Percentiles rank a stretch among this genome's conserved stretches.
Evolutionary conservation across 2,797 vertebrate genomes (phyloP).

Genomic region (Molossus alvarezi): DNA sequence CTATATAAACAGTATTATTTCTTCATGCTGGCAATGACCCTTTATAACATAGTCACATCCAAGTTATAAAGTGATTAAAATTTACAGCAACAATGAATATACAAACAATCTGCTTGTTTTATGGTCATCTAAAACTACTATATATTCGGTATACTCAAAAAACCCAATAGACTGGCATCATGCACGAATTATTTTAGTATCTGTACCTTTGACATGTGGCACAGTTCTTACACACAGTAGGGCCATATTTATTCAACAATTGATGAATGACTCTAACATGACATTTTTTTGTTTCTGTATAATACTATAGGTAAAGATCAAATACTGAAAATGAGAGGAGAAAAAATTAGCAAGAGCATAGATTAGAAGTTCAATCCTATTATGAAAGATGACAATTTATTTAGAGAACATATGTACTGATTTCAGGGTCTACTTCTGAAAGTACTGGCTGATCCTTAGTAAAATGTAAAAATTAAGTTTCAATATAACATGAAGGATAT

Average conservation of each 20-base stretch:
- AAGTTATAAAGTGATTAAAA: slow-evolving; percentile 53
- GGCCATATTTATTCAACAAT: not conserved
- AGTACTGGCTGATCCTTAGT: not conserved
- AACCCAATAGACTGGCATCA: not conserved
- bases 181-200: not conserved
- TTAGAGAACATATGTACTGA: not conserved
- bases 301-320: not conserved
- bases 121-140: not conserved
- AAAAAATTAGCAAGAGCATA: not conserved
- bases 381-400: not conserved
- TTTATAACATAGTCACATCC: not conserved
- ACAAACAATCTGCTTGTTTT: not conserved
- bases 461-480: slow-evolving; percentile 56
- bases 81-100: slow-evolving; percentile 46
- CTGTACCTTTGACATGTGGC: not conserved
- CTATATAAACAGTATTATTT: slow-evolving; percentile 44
- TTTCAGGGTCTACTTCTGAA: not conserved
- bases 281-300: not conserved
- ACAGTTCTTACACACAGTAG: not conserved
- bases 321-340: slow-evolving; percentile 34
- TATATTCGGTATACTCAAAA: not conserved
- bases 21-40: not conserved
- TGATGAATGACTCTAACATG: not conserved
- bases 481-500: not conserved
- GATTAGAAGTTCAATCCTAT: slow-evolving; percentile 35